phyloP scores from a whole-genome alignment of 1,140 invertebrate species.

The Ridgeia piscesae region DNA sequence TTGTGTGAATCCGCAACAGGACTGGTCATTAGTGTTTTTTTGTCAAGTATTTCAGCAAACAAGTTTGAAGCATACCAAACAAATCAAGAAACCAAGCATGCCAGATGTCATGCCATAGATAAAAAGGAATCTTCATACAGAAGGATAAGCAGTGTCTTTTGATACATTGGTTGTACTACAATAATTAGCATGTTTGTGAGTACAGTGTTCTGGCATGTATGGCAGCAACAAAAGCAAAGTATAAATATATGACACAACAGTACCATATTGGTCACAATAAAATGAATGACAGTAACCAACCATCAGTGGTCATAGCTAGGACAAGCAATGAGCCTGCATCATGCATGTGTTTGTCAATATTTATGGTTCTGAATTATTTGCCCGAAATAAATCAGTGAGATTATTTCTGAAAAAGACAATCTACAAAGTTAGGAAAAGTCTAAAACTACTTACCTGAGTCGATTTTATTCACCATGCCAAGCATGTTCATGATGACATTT shows the following conservation, averaged over 20 bases:
- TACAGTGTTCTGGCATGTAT: neutral
- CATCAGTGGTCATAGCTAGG: neutral
- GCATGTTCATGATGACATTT: neutral
- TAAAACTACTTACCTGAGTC: neutral
- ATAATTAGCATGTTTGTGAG: neutral
- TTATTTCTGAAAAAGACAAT: neutral
- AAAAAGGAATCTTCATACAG: no score
- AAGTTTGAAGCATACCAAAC: no score
- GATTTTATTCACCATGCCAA: neutral
- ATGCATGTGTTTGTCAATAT: neutral
- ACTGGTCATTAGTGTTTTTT: no score
- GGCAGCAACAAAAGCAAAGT: neutral
- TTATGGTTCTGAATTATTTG: neutral
- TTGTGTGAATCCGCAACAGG: no score
- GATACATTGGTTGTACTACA: neutral
- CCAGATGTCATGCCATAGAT: no score
- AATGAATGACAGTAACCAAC: neutral
- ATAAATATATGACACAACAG: neutral
- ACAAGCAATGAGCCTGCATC: neutral
- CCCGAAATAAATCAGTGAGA: neutral
- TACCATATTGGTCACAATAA: neutral
- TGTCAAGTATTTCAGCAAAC: no score
- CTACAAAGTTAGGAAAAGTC: neutral
- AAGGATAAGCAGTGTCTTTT: no score
- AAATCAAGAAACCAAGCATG: no score